phyloP scores from a whole-genome alignment of 1,140 invertebrate genomes.

The Stegodyphus mimosarum region DNA sequence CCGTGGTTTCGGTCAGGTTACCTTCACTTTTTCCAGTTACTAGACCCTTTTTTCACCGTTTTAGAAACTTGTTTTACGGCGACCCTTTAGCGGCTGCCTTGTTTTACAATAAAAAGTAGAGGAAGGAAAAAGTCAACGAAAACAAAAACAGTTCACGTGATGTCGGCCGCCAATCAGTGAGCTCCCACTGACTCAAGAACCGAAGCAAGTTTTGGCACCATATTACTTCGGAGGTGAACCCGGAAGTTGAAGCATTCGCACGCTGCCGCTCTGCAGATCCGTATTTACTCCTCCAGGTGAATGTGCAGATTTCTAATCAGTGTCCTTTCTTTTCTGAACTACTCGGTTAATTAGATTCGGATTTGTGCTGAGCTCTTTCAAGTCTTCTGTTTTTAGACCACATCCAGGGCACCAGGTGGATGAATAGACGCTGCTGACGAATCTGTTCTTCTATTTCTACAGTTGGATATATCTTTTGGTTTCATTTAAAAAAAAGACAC shows the following conservation, averaged over 20 bases:
- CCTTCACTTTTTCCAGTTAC: not conserved
- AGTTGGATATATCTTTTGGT: no score
- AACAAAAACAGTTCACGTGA: constrained; percentile 39
- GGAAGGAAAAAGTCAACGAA: constrained; percentile 19
- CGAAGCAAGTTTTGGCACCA: constrained; percentile 53
- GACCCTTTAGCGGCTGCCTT: constrained; percentile 35
- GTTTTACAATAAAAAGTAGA: constrained; percentile 47
- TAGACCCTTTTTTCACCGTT: constrained; percentile 18
- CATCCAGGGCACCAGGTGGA: no score
- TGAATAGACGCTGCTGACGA: not conserved
- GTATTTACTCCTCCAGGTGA: no score
- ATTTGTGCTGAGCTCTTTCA: not conserved
- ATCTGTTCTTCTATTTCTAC: not conserved
- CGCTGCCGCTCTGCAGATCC: no score
- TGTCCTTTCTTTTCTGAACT: not conserved
- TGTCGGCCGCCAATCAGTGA: constrained; percentile 18
- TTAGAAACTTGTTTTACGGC: constrained; percentile 48
- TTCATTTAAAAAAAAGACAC: no score
- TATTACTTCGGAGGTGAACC: constrained; percentile 46
- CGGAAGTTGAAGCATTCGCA: constrained; percentile 13
- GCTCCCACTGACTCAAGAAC: constrained; percentile 13
- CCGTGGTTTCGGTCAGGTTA: constrained; percentile 25
- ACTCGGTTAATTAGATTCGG: not conserved
- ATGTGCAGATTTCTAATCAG: no score
- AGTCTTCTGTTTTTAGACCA: not conserved